These are phyloP conservation scores for Acrocyrtus sp. DNA, from an alignment of 2,888 invertebrate genomes.

Conservation along the genomic window DNA sequence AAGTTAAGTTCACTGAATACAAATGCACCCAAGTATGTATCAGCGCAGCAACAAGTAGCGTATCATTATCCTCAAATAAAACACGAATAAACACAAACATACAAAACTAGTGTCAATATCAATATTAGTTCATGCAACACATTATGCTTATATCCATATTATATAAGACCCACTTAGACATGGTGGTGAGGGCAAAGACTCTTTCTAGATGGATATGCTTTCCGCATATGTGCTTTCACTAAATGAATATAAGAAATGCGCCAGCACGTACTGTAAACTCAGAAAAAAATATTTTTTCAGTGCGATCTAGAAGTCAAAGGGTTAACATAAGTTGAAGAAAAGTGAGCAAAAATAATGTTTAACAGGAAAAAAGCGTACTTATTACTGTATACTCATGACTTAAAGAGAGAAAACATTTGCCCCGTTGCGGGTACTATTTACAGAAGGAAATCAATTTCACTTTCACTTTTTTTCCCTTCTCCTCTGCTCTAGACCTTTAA, in stretches of 20 bases:
- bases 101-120: slow-evolving; percentile 53
- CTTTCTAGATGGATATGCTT: background rate
- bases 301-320: slow-evolving; percentile 9
- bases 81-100: slow-evolving; percentile 46
- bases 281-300: too few relatives aligned
- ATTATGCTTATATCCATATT: slow-evolving; percentile 14
- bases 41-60: slow-evolving; percentile 60
- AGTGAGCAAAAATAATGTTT: slow-evolving; percentile 11
- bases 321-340: slow-evolving; percentile 10
- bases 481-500: slow-evolving; percentile 7
- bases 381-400: background rate
- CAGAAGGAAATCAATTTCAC: slow-evolving; percentile 34
- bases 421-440: slow-evolving; percentile 7
- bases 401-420: background rate
- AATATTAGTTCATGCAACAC: slow-evolving; percentile 50
- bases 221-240: background rate
- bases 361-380: slow-evolving; percentile 13
- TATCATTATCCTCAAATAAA: slow-evolving; percentile 52
- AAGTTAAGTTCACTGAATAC: background rate
- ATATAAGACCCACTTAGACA: background rate
- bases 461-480: background rate
- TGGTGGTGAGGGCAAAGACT: too few relatives aligned
- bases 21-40: slow-evolving; percentile 14
- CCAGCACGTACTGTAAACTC: slow-evolving; percentile 26
- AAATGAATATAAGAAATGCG: slow-evolving; percentile 22